These are phyloP conservation scores for Schizopygopsis pylzovi DNA, from an alignment of 2,797 vertebrate genomes.

Conservation along the genomic window DNA sequence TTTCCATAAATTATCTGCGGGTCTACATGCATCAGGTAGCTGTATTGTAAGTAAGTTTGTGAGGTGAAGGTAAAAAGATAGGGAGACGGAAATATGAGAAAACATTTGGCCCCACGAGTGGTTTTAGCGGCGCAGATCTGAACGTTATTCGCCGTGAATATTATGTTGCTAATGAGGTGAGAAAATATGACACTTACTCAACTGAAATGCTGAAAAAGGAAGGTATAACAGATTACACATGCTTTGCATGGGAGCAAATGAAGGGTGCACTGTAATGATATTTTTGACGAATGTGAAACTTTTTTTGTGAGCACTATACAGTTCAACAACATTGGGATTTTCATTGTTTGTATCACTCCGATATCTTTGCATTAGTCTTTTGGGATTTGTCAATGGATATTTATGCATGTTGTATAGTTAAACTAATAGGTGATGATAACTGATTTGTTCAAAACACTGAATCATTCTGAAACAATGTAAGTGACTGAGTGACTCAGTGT, in stretches of 20 bases:
- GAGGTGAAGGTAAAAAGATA: constrained; percentile 41
- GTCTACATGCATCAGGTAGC: constrained; percentile 45
- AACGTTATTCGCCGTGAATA: constrained; percentile 8
- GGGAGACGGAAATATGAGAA: constrained; percentile 27
- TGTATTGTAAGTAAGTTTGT: constrained; percentile 42
- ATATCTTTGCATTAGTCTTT: neutral
- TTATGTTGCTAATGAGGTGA: constrained; percentile 44
- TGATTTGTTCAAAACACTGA: neutral
- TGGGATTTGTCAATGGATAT: neutral
- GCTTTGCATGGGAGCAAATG: neutral
- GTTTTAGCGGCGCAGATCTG: constrained; percentile 17
- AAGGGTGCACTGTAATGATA: neutral
- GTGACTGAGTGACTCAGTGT: neutral
- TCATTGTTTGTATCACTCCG: neutral
- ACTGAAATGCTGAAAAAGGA: constrained; percentile 2
- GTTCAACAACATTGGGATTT: neutral
- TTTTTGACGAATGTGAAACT: neutral
- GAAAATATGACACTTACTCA: constrained; percentile 34
- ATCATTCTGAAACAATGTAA: neutral
- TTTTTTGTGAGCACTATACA: neutral
- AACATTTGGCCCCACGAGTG: constrained; percentile 26
- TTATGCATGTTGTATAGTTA: neutral
- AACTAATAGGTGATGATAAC: neutral
- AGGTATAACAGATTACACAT: constrained; percentile 7
- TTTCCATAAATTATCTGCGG: constrained; percentile 58